Percentiles rank a stretch among this genome's conserved stretches.
Evolutionary conservation across 2,113 vertebrate species (phyloP).

Genomic region (Syrrhaptes paradoxus): DNA sequence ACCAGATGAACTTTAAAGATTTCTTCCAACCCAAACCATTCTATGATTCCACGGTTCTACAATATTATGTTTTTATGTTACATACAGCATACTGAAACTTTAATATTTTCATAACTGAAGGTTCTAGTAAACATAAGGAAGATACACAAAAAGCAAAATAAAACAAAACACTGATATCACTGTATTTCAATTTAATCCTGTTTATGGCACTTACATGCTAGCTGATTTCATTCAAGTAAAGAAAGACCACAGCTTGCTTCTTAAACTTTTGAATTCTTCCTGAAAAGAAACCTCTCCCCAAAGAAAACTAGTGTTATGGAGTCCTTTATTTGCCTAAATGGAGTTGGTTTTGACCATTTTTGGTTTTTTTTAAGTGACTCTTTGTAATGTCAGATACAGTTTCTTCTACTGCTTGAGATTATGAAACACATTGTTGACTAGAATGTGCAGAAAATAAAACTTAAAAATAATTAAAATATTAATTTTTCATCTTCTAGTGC

Average conservation of each 20-base stretch:
- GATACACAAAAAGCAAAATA: not conserved
- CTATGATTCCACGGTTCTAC: not conserved
- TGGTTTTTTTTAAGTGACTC: not conserved
- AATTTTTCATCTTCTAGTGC: not conserved
- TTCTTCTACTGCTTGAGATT: not conserved
- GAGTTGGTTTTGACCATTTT: not conserved
- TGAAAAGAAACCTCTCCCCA: not conserved
- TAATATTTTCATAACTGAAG: not conserved
- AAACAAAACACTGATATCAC: not conserved
- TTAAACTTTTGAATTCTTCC: not conserved
- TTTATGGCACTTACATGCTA: not conserved
- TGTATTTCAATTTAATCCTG: not conserved
- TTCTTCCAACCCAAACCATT: not conserved
- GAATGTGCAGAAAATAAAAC: not conserved
- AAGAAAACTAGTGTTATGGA: not conserved
- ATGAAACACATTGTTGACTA: not conserved
- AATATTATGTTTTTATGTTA: not conserved
- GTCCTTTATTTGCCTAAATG: not conserved
- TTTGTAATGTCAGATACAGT: not conserved
- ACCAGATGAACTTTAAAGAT: not conserved
- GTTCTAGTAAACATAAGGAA: accelerated
- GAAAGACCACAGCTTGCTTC: not conserved
- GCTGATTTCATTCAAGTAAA: not conserved
- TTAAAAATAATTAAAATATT: not conserved
- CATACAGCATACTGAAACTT: not conserved